These are phyloP conservation scores for Mormyrops boulengeri DNA, from an alignment of 2,797 vertebrate species.

Conservation along the genomic window DNA sequence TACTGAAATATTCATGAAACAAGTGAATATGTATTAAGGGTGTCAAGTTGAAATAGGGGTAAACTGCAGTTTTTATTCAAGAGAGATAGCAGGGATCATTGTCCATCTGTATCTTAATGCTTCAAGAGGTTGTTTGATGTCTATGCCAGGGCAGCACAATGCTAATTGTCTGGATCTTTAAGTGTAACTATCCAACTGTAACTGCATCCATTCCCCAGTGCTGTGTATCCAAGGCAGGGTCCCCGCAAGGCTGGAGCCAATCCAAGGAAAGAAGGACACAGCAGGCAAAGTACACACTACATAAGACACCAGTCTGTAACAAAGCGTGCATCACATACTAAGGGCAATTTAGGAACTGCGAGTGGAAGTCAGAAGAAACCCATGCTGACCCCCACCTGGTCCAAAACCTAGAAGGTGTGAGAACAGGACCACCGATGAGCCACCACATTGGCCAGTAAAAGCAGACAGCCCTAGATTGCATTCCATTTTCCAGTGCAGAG, in stretches of 20 bases:
- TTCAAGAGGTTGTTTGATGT: background rate
- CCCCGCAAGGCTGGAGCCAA: background rate
- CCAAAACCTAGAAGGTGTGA: background rate
- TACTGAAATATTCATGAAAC: conserved; percentile 2
- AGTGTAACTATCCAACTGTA: background rate
- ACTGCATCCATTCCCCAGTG: background rate
- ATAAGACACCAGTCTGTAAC: background rate
- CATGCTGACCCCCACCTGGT: background rate
- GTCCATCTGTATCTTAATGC: background rate
- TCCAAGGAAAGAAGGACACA: background rate
- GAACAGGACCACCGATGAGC: background rate
- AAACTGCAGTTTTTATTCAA: background rate
- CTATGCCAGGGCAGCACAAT: background rate
- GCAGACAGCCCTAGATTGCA: background rate
- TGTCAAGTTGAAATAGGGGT: background rate
- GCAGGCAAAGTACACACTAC: background rate
- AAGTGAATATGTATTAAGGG: background rate
- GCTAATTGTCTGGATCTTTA: background rate
- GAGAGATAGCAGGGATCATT: background rate
- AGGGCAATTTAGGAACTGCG: background rate
- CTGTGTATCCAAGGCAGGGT: background rate
- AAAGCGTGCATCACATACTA: background rate
- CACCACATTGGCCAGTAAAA: background rate
- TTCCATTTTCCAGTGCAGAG: background rate
- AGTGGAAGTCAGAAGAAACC: background rate